Evolutionary conservation across 2,113 vertebrate genomes (phyloP), one percentile per base, ranked within the genome.

Genomic region (Sturnira hondurensis): DNA sequence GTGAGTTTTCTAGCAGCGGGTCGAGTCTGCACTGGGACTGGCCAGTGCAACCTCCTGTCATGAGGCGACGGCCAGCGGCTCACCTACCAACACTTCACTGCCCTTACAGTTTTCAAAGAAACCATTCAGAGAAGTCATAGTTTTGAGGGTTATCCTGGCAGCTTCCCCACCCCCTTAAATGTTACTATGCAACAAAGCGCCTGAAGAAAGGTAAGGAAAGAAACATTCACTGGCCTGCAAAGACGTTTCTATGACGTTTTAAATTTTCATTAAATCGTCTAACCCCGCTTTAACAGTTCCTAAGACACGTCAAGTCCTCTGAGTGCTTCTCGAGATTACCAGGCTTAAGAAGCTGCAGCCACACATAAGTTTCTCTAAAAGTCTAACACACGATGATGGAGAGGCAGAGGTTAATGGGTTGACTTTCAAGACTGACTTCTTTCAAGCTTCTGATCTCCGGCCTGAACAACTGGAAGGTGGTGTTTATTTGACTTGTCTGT

Each of bases 401-500:
- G 76, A 97, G 81, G 50, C 95, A 95, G 88, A 97, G 96, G 94
- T 98, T 97, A 97, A 97, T 96, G 96, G 47, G 63, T 96, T 96
- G 87, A 83, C 88, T 96, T 96, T 98, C 87, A 93, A 96, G 94
- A 95, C 2, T 94, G 92, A 88, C 78, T 97, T 97, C 77, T 96
- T 98, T 91, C 90, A 97, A 95, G 96, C 91, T 93, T 96, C 96
- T 95, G 97, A 97, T 97, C 81, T 96, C 65, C 85, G 77, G 31
- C 28, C 92, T 96, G 67, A 95, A 96, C 95, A 86, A 81, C 56
- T 54, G 77, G 85, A 87, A 45, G 47, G 86, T 83, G n/a, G 61
- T 93, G 92, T 97, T 97, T 98, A 94, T 96, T 97, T 97, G 92
- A 93, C 82, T 95, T 96, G 87, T 89, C 73, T 96, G 58, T 97